Evolutionary conservation across 2,888 invertebrate genomes (phyloP), one percentile per base, ranked within the genome.

Genomic region (Clusia tigrina): DNA sequence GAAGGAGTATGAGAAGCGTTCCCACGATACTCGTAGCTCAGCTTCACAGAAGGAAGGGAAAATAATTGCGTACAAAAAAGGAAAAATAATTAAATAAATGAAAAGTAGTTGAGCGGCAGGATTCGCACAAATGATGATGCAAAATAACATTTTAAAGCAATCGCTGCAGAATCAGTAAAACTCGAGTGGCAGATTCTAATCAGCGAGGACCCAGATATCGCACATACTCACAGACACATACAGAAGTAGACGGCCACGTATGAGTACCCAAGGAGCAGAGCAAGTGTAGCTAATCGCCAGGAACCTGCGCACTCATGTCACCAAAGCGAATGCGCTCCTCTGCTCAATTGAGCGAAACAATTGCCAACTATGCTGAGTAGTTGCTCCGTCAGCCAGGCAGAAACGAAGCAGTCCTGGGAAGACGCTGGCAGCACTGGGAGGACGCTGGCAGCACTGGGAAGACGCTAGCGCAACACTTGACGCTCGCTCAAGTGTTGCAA

Each of bases 271-370:
- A n/a, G n/a, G n/a, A n/a, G n/a, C n/a, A n/a, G n/a, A n/a, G n/a
- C n/a, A n/a, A n/a, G n/a, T n/a, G n/a, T n/a, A n/a, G n/a, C n/a
- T n/a, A n/a, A n/a, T n/a, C n/a, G n/a, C n/a, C n/a, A 15, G 5
- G 46, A 54, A 46, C 23, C 38, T 60, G 52, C 48, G 48, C 20
- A 60, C 37, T 55, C 55, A 32, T 38, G 1, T 18, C 2, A 5
- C n/a, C 55, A 67, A 71, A 64, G 59, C 71, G 65, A 74, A 71
- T 70, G 71, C 73, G 67, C n/a, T n/a, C n/a, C n/a, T n/a, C n/a
- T n/a, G n/a, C n/a, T 62, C 64, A 65, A 66, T 20, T 48, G 48
- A 48, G 20, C 18, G 48, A 9, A 6, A 48, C 48, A 48, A 48
- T 3, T 48, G 48, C 6, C 48, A 48, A 20, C 15, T 48, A 2